Evolutionary conservation across 2,797 vertebrate genomes (phyloP), one percentile per base, ranked within the genome.

Genomic region (Cryptoblepharus egeriae): DNA sequence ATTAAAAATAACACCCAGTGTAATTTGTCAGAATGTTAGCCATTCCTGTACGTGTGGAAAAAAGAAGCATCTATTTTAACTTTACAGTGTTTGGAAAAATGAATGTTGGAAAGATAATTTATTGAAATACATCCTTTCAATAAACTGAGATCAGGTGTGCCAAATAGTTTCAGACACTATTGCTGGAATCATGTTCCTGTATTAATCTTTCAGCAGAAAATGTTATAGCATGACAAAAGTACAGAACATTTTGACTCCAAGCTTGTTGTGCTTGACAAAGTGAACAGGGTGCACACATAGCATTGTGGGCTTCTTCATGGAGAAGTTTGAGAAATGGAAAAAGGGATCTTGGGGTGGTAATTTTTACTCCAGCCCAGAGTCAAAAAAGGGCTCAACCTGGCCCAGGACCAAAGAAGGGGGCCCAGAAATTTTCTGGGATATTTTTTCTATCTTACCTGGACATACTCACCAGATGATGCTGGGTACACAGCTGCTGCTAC

Each of bases 1-100:
- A 94, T 93, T 93, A 93, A 94, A 95, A 95, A 91, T 90, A 94
- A 89, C 78, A 90, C 88, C 82, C 80, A 82, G 1, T 75, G 80
- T 91, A 94, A 90, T 87, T 94, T 89, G 90, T 93, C 87, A 91
- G 88, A 92, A 92, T 90, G 92, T 90, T 88, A 88, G 80, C 83
- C 83, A 88, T 87, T 92, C 85, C 28, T 65, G 30, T 30, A 70
- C 91, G 88, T 88, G 79, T 78, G 1, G 85, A 76, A 81, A 79
- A 88, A 85, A n/a, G 9, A 75, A 82, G 55, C 55, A 81, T 57
- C 68, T 90, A 84, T 93, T 92, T 92, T 90, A 91, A 68, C 73
- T 77, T 77, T 84, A 72, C 8, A 76, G 52, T 92, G 20, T 82
- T 92, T 75, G 79, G 61, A 82, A 89, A 85, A 85, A 89, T 63